Percentiles rank a stretch among this genome's conserved stretches.
phyloP scores from a whole-genome alignment of 1,140 invertebrate species.

The Zophobas morio region DNA sequence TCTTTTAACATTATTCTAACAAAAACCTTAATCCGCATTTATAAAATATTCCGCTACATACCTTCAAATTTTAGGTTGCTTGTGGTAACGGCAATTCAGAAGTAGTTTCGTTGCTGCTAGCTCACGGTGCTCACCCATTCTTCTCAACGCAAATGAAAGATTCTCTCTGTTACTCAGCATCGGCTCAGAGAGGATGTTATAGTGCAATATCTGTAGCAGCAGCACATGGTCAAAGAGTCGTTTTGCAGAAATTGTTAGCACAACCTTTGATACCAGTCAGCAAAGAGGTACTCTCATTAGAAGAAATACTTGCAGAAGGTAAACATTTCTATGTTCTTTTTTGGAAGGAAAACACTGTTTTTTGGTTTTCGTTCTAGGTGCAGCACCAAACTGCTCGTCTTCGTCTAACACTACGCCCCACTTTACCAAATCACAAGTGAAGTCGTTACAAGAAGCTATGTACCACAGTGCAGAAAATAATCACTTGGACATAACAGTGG shows the following conservation, averaged over 20 bases:
- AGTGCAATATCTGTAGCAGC: constrained; percentile 90
- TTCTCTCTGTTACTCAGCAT: constrained; percentile 86
- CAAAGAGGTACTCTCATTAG: constrained; percentile 86
- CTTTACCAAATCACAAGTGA: constrained; percentile 87
- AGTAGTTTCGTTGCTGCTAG: constrained; percentile 83
- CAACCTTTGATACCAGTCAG: constrained; percentile 79
- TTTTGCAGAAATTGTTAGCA: constrained; percentile 84
- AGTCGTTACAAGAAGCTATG: constrained; percentile 92
- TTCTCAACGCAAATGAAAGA: constrained; percentile 87
- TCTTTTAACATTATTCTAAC: no score
- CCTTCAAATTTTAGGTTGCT: constrained; percentile 73
- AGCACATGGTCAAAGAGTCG: constrained; percentile 84
- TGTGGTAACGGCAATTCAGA: constrained; percentile 86
- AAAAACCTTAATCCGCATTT: no score
- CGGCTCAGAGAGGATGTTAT: constrained; percentile 87
- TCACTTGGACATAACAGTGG: constrained; percentile 89
- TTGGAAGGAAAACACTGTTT: not conserved
- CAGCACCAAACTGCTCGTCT: constrained; percentile 55
- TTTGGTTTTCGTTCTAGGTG: constrained; percentile 48
- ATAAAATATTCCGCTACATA: no score
- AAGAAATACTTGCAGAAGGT: constrained; percentile 92
- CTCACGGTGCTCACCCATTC: constrained; percentile 89
- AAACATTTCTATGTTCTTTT: constrained; percentile 41
- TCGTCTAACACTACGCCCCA: constrained; percentile 67
- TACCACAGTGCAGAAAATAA: constrained; percentile 93